phyloP scores from a whole-genome alignment of 2,797 vertebrate genomes.

The Emys orbicularis region DNA sequence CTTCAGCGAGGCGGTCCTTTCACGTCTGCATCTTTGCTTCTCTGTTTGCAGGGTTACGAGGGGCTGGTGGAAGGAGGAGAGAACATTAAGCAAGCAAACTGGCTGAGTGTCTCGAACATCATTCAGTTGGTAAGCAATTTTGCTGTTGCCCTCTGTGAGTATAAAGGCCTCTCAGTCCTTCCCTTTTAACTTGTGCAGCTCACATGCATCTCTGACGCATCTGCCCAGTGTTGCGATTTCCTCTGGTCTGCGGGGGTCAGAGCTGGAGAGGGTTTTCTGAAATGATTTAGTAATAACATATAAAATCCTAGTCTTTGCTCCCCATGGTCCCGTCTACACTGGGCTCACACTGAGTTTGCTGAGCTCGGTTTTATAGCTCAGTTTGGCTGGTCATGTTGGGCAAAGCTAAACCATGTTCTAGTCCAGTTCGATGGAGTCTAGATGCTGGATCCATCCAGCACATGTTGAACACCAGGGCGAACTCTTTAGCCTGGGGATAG shows the following conservation, averaged over 20 bases:
- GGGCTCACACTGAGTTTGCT: background rate
- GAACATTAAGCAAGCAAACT: conserved; percentile 92
- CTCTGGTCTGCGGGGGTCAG: background rate
- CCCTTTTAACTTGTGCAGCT: background rate
- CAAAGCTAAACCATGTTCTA: background rate
- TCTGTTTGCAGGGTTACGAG: conserved; percentile 89
- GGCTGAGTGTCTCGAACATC: conserved; percentile 97
- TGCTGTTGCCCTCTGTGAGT: background rate
- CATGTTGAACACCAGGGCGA: background rate
- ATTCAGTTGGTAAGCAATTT: conserved; percentile 90
- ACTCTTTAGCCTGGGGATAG: background rate
- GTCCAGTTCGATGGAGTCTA: background rate
- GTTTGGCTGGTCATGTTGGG: background rate
- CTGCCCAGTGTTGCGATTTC: background rate
- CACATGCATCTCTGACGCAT: background rate
- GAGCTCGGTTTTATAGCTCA: background rate
- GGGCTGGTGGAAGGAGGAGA: conserved; percentile 96
- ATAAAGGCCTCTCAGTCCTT: background rate
- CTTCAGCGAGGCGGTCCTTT: background rate
- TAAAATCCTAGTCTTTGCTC: background rate
- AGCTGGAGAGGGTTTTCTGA: background rate
- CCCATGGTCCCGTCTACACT: background rate
- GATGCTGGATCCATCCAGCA: background rate
- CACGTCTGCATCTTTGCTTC: background rate
- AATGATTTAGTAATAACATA: background rate